Evolutionary conservation across 2,888 invertebrate genomes (phyloP).

Genomic region (Oxycera nigricornis): DNA sequence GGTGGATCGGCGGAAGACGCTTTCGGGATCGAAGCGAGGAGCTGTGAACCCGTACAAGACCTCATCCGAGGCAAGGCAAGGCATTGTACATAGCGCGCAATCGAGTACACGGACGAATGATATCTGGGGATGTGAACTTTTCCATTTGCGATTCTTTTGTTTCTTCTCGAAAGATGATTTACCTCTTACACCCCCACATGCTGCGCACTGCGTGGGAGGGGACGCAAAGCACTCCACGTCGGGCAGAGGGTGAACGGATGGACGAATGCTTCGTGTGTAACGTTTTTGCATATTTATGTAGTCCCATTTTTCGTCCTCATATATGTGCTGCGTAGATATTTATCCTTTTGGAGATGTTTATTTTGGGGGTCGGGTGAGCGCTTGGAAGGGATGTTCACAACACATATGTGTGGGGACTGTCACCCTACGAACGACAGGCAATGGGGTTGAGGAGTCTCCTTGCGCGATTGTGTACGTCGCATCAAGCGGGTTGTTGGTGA

Average conservation of each 20-base stretch:
- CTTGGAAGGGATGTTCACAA: conserved; percentile 38
- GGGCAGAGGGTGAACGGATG: conserved; percentile 23
- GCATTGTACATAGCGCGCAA: conserved; percentile 48
- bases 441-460: background rate
- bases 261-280: conserved; percentile 31
- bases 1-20: conserved; percentile 37
- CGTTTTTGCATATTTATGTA: conserved; percentile 40
- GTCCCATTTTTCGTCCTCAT: conserved; percentile 44
- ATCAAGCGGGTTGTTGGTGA: conserved; percentile 37
- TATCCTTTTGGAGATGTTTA: conserved; percentile 41
- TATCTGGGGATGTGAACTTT: conserved; percentile 47
- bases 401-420: conserved; percentile 37
- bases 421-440: conserved; percentile 5
- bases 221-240: background rate
- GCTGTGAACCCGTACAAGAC: conserved; percentile 16
- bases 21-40: conserved; percentile 41
- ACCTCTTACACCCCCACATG: conserved; percentile 13
- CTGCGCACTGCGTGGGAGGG: background rate
- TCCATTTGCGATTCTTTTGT: conserved; percentile 48
- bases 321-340: conserved; percentile 47
- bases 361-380: conserved; percentile 34
- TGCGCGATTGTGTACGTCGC: conserved; percentile 35
- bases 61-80: conserved; percentile 42
- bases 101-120: conserved; percentile 48
- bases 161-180: conserved; percentile 36